Percentiles rank a stretch among this genome's conserved stretches.
These are phyloP conservation scores for Tipula confusa DNA, from an alignment of 2,888 invertebrate genomes.

Conservation along the genomic window DNA sequence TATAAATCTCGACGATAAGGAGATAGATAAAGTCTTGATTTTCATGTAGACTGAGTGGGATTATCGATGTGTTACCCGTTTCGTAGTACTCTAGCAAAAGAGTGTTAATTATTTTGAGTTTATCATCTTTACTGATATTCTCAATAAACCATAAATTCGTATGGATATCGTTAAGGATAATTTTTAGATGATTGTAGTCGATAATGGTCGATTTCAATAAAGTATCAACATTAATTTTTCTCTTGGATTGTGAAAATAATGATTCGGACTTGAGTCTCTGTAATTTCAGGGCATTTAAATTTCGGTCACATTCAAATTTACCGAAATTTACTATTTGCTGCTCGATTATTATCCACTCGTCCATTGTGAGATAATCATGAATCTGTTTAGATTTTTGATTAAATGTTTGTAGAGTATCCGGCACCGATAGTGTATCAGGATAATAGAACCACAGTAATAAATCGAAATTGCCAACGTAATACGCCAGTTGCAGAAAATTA, in stretches of 20 bases:
- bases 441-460: slow-evolving; percentile 43
- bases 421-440: slow-evolving; percentile 40
- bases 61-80: slow-evolving; percentile 3
- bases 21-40: slow-evolving; percentile 43
- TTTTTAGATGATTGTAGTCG: slow-evolving; percentile 37
- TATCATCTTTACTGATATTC: slow-evolving; percentile 40
- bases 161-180: slow-evolving; percentile 37
- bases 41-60: slow-evolving; percentile 34
- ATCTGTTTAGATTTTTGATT: slow-evolving; percentile 35
- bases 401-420: background rate
- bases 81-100: slow-evolving; percentile 34
- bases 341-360: slow-evolving; percentile 45
- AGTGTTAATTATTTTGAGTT: slow-evolving; percentile 38
- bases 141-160: slow-evolving; percentile 39
- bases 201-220: slow-evolving; percentile 36
- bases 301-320: slow-evolving; percentile 42
- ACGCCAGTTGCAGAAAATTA: slow-evolving; percentile 44
- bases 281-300: slow-evolving; percentile 42
- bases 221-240: slow-evolving; percentile 36
- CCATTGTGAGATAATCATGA: slow-evolving; percentile 41
- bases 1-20: slow-evolving; percentile 39
- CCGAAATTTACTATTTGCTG: slow-evolving; percentile 49
- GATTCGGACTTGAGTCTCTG: slow-evolving; percentile 40
- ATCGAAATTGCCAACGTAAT: slow-evolving; percentile 42
- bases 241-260: slow-evolving; percentile 36